Evolutionary conservation across 1,140 invertebrate species (phyloP), one percentile per base, ranked within the genome.

Genomic region (Drosophila simulans): DNA sequence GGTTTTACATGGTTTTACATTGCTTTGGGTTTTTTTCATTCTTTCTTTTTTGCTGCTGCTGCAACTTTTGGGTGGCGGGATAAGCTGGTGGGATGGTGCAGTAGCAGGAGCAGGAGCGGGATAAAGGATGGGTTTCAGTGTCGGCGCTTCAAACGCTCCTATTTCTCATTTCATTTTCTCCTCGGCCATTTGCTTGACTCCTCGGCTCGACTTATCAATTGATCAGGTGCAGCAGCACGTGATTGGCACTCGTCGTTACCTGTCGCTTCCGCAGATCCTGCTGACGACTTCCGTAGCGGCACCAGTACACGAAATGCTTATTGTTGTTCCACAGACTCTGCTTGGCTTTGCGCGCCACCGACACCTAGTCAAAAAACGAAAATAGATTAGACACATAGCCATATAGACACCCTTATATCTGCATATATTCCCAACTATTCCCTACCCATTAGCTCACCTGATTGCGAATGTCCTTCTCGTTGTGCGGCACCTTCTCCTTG

Each of bases 261-360:
- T 95, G 94, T 94, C 94, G 93, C 92, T 94, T 94, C 69, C 94
- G 93, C 90, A 94, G 93, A 90, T 94, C 94, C 83, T 94, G 94
- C 80, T 94, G 94, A 55, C 94, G 94, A 91, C 94, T 94, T 49
- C 94, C 94, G 69, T 95, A 95, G 48, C 95, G 93, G 92, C 94
- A 95, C 94, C 94, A 95, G 88, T 95, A 94, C 51, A 94, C 94
- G 92, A 95, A 95, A 92, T 95, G 95, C 90, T 95, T 93, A 56
- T 93, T 94, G 92, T 95, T 95, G 84, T 95, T 94, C 94, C 95
- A 95, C 17, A 92, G 65, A 81, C 84, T 91, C 56, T 92, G 88
- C 51, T 82, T 91, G 51, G 91, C 90, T 79, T 92, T 92, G 59
- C 86, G 82, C 10, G 90, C 91, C 78, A 92, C 80, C 27, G 91